Conservation (phyloP, 2,113 vertebrate genomes). For the Chiloscyllium plagiosum region DNA sequence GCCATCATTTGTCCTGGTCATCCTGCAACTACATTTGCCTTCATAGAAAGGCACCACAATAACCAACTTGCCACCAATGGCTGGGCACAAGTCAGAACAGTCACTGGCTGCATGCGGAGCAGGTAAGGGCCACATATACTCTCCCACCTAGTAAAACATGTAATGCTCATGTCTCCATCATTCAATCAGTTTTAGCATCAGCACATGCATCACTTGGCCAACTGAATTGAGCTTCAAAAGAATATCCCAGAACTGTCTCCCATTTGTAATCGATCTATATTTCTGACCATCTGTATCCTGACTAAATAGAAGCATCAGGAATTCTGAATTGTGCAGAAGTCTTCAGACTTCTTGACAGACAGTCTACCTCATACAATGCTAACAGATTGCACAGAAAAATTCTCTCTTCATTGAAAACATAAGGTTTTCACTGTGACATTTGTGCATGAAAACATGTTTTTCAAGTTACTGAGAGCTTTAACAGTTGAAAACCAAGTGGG, state of each 20-base stretch:
- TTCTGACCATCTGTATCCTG: not conserved
- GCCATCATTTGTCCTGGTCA: too few species aligned
- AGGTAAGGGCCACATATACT: too few species aligned
- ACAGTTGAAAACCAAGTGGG: not conserved
- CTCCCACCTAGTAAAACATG: too few species aligned
- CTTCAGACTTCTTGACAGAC: not conserved
- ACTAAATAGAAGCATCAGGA: not conserved
- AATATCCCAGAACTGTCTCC: not conserved
- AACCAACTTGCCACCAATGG: too few species aligned
- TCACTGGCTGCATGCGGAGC: too few species aligned
- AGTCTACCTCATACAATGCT: not conserved
- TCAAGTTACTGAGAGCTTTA: not conserved
- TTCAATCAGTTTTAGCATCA: too few species aligned
- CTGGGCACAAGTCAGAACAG: too few species aligned
- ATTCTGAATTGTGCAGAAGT: not conserved
- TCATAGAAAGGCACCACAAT: too few species aligned
- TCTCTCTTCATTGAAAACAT: not conserved
- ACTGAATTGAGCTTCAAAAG: too few species aligned
- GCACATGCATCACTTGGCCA: too few species aligned
- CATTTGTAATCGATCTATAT: not conserved
- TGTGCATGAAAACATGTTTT: not conserved
- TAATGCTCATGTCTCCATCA: too few species aligned
- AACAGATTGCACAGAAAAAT: not conserved
- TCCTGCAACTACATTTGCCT: too few species aligned
- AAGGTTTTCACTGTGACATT: not conserved